Conservation (phyloP, 1,140 invertebrate genomes). For the Danaus plexippus region DNA sequence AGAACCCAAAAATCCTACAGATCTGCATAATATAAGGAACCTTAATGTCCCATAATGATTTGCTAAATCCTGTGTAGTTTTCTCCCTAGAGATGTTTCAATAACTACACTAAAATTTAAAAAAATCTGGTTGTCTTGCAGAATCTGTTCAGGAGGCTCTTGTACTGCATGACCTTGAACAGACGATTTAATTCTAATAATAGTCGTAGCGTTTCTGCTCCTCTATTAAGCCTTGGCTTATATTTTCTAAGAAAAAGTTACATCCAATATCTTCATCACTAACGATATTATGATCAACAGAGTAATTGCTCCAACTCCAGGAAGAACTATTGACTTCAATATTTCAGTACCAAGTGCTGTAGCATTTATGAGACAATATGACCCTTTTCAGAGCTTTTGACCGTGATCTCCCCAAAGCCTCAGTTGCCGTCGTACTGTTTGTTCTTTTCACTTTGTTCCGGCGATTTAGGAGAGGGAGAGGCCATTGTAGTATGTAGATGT, state of each 20-base stretch:
- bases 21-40: constrained; percentile 89
- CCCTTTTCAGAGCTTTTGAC: constrained; percentile 89
- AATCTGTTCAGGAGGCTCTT: constrained; percentile 89
- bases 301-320: constrained; percentile 97
- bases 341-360: constrained; percentile 94
- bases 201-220: constrained; percentile 87
- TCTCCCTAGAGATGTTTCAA: constrained; percentile 90
- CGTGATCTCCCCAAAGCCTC: constrained; percentile 98
- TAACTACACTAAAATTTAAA: constrained; percentile 92
- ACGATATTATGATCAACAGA: constrained; percentile 90
- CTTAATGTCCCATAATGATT: constrained; percentile 88
- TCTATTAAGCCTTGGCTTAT: constrained; percentile 84
- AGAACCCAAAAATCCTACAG: constrained; percentile 93
- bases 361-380: constrained; percentile 96
- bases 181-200: constrained; percentile 93
- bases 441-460: constrained; percentile 85
- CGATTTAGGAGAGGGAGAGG: constrained; percentile 83
- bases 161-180: constrained; percentile 92
- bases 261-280: constrained; percentile 91
- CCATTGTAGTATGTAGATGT: constrained; percentile 67
- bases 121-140: constrained; percentile 88
- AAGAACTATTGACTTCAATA: constrained; percentile 93
- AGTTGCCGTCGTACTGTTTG: constrained; percentile 92
- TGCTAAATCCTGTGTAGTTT: constrained; percentile 81
- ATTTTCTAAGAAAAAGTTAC: constrained; percentile 92